Evolutionary conservation across 2,797 vertebrate genomes (phyloP).

Genomic region (Crenichthys baileyi): DNA sequence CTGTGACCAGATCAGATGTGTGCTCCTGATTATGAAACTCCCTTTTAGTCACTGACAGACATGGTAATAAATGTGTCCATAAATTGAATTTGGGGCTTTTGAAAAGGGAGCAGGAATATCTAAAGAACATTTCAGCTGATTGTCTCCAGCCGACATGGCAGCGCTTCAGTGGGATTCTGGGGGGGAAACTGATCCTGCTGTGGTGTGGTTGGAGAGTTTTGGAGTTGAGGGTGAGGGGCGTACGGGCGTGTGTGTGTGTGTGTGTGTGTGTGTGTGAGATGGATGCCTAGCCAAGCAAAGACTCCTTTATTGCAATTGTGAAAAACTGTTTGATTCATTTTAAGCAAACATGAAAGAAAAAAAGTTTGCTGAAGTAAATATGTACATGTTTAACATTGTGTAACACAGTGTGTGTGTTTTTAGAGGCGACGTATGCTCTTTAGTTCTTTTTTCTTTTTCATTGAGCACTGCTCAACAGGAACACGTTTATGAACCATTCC

Average conservation of each 20-base stretch:
- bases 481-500: slow-evolving; percentile 47
- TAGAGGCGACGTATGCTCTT: slow-evolving; percentile 30
- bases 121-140: slow-evolving; percentile 95
- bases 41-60: slow-evolving; percentile 96
- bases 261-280: slow-evolving; percentile 66
- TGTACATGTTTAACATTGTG: slow-evolving; percentile 44
- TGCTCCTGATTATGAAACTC: slow-evolving; percentile 94
- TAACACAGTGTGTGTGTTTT: slow-evolving; percentile 13
- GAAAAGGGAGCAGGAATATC: slow-evolving; percentile 94
- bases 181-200: slow-evolving; percentile 90
- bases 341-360: slow-evolving; percentile 82
- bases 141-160: slow-evolving; percentile 95
- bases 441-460: slow-evolving; percentile 32
- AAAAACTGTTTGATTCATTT: slow-evolving; percentile 94
- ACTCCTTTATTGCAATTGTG: slow-evolving; percentile 92
- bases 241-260: slow-evolving; percentile 56
- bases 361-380: slow-evolving; percentile 45
- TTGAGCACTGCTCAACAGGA: slow-evolving; percentile 50
- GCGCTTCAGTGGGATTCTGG: slow-evolving; percentile 90
- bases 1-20: slow-evolving; percentile 87
- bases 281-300: slow-evolving; percentile 89
- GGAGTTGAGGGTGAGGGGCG: slow-evolving; percentile 15
- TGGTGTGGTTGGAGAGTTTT: slow-evolving; percentile 76
- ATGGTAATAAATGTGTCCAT: slow-evolving; percentile 99
- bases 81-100: slow-evolving; percentile 98